Evolutionary conservation across 2,888 invertebrate species (phyloP), one percentile per base, ranked within the genome.

Genomic region (Rhagonycha lutea): DNA sequence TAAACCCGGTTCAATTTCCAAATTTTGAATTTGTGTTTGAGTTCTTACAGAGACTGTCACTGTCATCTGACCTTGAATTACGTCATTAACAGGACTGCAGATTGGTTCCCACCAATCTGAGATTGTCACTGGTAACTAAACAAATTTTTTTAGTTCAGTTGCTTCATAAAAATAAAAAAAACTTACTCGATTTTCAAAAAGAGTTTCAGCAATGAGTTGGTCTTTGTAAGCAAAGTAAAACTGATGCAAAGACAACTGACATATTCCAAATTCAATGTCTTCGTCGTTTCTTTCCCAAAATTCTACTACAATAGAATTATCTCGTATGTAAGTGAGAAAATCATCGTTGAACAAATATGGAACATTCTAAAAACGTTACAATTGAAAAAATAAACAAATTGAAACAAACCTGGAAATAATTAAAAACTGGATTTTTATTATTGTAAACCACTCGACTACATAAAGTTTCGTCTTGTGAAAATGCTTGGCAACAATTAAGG

Each of bases 191-290:
- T 89, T 90, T 80, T 89, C 86, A 75, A 88, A 85, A 28, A 92
- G 86, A 83, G 91, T 90, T 79, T 90, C 86, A 29, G 89, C 88
- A 76, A 92, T 89, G 69, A 86, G 86, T 14, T 89, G 87, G 87
- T 92, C 91, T 78, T 90, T 88, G 81, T 90, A 92, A 0, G 91
- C 90, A 69, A 92, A 86, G 81, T 90, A 92, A 81, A 92, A 90
- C 77, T 91, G 91, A 85, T 92, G 91, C 65, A 92, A 83, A 4
- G 91, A 88, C 68, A 92, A 82, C 82, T 90, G 90, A 4, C 89
- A 87, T 24, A 90, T 84, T 18, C 91, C 91, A 68, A 91, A 81
- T 5, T 90, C 81, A 71, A 84, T 83, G 47, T 82, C 81, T 3
- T 83, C 81, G 5, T 86, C 83, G 14, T 80, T 84, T 79, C 88